Percentiles rank a stretch among this genome's conserved stretches.
These are phyloP conservation scores for Phenganax stokvisi DNA, from an alignment of 92 coral and sea anemone genomes.

Conservation along the genomic window DNA sequence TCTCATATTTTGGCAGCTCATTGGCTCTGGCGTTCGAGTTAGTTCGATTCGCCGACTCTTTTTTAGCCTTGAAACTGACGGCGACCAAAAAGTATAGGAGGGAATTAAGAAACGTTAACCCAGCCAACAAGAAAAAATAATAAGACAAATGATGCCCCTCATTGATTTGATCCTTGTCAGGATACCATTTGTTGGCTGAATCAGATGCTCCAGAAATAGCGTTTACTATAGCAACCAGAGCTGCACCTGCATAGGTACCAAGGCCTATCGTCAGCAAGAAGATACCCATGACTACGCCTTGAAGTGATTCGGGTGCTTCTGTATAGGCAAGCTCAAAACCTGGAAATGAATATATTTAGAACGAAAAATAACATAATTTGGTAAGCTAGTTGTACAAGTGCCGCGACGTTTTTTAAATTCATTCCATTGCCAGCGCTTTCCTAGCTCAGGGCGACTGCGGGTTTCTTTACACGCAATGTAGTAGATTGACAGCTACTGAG, in stretches of 20 bases:
- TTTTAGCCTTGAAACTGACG: conserved; percentile 28
- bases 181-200: conserved; percentile 54
- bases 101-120: conserved; percentile 65
- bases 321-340: conserved; percentile 70
- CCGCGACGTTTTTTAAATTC: too few relatives aligned
- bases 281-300: conserved; percentile 82
- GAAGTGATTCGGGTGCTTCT: conserved; percentile 68
- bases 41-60: background rate
- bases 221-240: conserved; percentile 60
- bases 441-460: too few relatives aligned
- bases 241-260: conserved; percentile 62
- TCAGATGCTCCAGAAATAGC: conserved; percentile 18
- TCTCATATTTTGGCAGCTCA: background rate
- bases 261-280: conserved; percentile 65
- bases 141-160: conserved; percentile 58
- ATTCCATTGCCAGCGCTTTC: too few relatives aligned
- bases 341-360: background rate
- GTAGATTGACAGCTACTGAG: too few relatives aligned
- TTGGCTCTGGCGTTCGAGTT: background rate
- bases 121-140: conserved; percentile 74
- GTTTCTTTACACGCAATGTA: too few relatives aligned
- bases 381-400: too few relatives aligned
- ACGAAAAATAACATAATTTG: too few relatives aligned
- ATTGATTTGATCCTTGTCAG: conserved; percentile 54
- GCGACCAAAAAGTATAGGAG: conserved; percentile 62